These are phyloP conservation scores for Aplysia californica DNA, from an alignment of 1,140 invertebrate genomes.

Conservation along the genomic window DNA sequence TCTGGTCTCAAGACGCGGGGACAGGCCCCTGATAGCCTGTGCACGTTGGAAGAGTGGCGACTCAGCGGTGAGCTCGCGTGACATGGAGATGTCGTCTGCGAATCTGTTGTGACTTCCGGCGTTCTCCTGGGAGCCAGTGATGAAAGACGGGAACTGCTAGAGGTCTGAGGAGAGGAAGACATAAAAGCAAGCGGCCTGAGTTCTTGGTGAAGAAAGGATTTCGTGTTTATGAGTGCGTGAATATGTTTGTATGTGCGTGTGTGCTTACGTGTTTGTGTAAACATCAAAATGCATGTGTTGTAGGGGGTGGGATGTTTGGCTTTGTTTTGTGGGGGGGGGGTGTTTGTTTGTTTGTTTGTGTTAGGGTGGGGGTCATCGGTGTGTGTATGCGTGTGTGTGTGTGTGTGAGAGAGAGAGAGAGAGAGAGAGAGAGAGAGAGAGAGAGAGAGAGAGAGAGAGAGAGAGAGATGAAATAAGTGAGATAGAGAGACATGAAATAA, in stretches of 20 bases:
- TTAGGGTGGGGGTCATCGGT: background rate
- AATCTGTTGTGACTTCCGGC: too few species aligned
- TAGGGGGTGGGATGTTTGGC: background rate
- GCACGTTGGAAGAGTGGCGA: too few species aligned
- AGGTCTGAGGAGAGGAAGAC: too few species aligned
- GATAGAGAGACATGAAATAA: too few species aligned
- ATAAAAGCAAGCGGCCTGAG: background rate
- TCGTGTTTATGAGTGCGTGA: background rate
- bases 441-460: background rate
- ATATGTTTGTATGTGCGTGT: background rate
- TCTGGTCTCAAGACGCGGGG: too few species aligned
- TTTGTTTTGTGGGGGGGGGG: too few species aligned
- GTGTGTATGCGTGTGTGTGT: background rate
- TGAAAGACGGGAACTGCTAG: too few species aligned
- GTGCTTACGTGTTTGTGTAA: background rate
- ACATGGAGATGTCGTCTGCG: too few species aligned
- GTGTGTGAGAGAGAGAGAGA: background rate
- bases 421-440: background rate
- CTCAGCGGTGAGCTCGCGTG: too few species aligned
- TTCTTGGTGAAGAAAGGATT: background rate
- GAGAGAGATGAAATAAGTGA: background rate
- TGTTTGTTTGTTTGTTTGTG: too few species aligned
- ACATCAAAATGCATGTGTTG: background rate
- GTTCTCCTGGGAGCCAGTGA: too few species aligned
- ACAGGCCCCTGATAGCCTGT: too few species aligned